Evolutionary conservation across 1,140 invertebrate genomes (phyloP).

Genomic region (Dolichoris vasculosae): DNA sequence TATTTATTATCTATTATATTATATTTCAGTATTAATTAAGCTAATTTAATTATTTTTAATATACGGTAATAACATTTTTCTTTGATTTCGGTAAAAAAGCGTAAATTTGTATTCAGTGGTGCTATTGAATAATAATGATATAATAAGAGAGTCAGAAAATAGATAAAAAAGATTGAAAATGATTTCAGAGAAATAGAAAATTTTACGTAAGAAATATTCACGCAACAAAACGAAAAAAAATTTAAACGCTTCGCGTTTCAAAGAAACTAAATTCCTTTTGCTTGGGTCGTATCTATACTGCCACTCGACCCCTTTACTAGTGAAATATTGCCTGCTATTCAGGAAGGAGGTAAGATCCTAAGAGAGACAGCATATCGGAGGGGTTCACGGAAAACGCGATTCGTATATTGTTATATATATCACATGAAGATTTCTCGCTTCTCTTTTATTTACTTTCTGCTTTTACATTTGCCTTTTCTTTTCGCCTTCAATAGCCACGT

Average conservation of each 20-base stretch:
- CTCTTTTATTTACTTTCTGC: background rate
- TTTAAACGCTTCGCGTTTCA: background rate
- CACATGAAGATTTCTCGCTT: background rate
- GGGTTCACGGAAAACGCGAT: background rate
- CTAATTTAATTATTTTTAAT: too few species aligned
- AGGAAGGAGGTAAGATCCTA: background rate
- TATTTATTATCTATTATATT: too few species aligned
- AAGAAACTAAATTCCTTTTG: slow-evolving; percentile 25
- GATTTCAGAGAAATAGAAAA: background rate
- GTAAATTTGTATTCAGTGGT: too few species aligned
- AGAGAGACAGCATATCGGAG: background rate
- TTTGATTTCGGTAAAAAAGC: too few species aligned
- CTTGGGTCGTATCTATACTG: background rate
- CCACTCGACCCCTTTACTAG: background rate
- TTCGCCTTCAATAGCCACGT: background rate
- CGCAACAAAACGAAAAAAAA: background rate
- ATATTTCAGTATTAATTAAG: too few species aligned
- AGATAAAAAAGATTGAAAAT: background rate
- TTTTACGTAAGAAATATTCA: background rate
- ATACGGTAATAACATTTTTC: too few species aligned
- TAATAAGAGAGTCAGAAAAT: background rate
- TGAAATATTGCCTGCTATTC: slow-evolving; percentile 9
- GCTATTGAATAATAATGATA: too few species aligned
- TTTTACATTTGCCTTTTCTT: background rate
- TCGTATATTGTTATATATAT: background rate